phyloP scores from a whole-genome alignment of 1,140 invertebrate species.

The Bombyx mori region DNA sequence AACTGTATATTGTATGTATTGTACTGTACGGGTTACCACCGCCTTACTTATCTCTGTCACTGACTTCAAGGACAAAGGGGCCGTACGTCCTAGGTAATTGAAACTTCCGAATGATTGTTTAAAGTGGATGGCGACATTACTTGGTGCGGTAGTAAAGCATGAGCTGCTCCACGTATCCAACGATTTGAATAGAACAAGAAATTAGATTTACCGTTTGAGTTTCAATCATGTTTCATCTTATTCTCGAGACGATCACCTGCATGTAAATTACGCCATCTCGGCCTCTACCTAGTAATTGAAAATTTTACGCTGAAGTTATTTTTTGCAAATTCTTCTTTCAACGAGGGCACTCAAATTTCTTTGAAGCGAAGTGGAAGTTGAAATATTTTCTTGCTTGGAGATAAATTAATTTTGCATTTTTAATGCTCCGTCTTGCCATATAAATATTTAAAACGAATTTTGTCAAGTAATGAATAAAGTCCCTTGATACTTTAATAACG shows the following conservation, averaged over 20 bases:
- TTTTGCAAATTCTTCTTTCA: conserved; percentile 20
- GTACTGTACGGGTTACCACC: too few species aligned
- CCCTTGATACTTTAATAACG: too few species aligned
- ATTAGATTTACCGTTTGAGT: conserved; percentile 15
- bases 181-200: too few species aligned
- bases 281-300: conserved; percentile 16
- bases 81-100: too few species aligned
- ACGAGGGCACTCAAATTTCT: conserved; percentile 20
- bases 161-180: too few species aligned
- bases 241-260: conserved; percentile 27
- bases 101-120: too few species aligned
- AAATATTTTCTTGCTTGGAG: conserved; percentile 24
- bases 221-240: conserved; percentile 37
- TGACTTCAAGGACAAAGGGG: too few species aligned
- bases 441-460: conserved; percentile 4
- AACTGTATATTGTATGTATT: too few species aligned
- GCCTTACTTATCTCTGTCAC: too few species aligned
- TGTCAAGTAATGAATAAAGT: neutral
- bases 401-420: conserved; percentile 28
- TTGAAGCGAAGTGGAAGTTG: conserved; percentile 18
- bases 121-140: too few species aligned
- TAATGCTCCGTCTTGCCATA: conserved; percentile 16
- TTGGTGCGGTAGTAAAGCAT: too few species aligned
- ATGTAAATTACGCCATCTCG: conserved; percentile 31
- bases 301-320: conserved; percentile 14